A percentile compares a stretch with the other conserved stretches of the same genome.
Evolutionary conservation across 2,113 vertebrate genomes (phyloP).

Genomic region (Galemys pyrenaicus): DNA sequence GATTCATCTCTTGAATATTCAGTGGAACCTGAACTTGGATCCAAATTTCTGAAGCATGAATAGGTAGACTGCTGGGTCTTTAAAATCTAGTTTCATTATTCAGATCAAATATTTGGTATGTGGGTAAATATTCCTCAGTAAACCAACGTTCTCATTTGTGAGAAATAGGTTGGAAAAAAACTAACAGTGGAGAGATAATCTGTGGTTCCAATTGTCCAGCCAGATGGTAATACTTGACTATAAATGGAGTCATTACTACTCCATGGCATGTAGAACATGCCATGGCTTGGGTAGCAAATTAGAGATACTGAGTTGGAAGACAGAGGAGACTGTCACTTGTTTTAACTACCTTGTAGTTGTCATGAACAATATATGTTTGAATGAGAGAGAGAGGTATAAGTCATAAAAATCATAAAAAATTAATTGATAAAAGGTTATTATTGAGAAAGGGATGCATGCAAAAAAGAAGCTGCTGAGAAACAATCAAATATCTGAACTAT

Average conservation of each 20-base stretch:
- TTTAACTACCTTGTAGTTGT: background rate
- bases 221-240: background rate
- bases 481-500: background rate
- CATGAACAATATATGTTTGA: background rate
- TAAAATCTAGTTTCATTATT: background rate
- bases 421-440: slow-evolving; percentile 79
- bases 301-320: background rate
- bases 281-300: background rate
- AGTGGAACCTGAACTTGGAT: background rate
- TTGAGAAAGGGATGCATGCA: slow-evolving; percentile 74
- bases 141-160: background rate
- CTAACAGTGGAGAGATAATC: background rate
- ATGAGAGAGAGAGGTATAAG: background rate
- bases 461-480: slow-evolving; percentile 55
- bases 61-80: background rate
- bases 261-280: rapidly evolving
- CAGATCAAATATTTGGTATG: background rate
- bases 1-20: background rate
- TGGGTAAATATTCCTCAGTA: background rate
- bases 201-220: background rate
- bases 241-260: background rate
- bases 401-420: slow-evolving; percentile 72
- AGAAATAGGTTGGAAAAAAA: background rate
- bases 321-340: background rate
- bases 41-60: background rate